Conservation (phyloP, 2,113 vertebrate genomes). For the Anser cygnoides region DNA sequence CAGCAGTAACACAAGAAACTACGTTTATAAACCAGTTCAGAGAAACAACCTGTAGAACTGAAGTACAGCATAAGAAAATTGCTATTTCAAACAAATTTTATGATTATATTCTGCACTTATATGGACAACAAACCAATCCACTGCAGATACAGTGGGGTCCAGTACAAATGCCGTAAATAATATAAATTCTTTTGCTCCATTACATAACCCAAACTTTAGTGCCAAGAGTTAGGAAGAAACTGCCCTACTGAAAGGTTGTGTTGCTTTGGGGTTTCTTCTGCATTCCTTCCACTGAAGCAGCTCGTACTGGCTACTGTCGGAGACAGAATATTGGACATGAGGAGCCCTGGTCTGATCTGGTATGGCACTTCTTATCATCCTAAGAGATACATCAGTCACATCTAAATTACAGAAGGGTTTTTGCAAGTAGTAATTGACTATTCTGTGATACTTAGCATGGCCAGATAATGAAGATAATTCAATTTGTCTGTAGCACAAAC, state of each 20-base stretch:
- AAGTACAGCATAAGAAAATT: neutral
- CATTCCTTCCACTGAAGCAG: neutral
- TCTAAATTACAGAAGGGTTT: accelerated
- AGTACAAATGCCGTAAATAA: neutral
- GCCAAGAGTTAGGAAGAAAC: neutral
- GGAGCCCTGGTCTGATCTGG: neutral
- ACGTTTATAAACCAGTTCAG: neutral
- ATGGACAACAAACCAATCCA: neutral
- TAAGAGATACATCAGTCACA: neutral
- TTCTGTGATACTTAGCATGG: neutral
- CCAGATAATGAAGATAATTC: neutral
- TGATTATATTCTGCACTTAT: neutral
- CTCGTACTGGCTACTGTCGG: neutral
- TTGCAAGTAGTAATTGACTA: neutral
- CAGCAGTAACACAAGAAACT: neutral
- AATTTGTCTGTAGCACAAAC: constrained; percentile 3
- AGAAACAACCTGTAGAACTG: neutral
- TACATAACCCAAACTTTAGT: neutral
- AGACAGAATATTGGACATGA: neutral
- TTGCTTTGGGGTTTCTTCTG: neutral
- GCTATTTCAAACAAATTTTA: neutral
- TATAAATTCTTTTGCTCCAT: accelerated
- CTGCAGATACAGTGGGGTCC: neutral
- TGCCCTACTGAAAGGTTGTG: neutral
- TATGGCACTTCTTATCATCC: neutral